Evolutionary conservation across 2,888 invertebrate genomes (phyloP).

Genomic region (Ganaspis brasiliensis): DNA sequence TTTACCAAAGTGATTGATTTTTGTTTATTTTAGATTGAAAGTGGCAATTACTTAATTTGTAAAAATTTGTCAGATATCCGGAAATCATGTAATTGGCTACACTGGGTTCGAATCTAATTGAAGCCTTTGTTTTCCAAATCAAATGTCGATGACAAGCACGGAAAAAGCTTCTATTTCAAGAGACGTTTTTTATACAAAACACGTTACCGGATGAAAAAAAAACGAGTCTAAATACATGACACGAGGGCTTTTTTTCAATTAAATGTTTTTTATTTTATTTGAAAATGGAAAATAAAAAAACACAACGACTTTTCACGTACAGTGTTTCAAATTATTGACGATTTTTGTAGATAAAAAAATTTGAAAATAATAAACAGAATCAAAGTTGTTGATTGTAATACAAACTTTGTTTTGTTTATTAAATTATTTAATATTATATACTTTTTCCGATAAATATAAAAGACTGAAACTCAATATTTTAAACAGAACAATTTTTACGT

Average conservation of each 20-base stretch:
- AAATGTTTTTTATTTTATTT: not conserved
- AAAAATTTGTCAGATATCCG: not conserved
- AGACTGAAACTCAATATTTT: no score
- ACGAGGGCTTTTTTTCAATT: constrained; percentile 12
- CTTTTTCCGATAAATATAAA: no score
- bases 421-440: no score
- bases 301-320: not conserved
- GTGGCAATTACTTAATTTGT: not conserved
- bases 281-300: not conserved
- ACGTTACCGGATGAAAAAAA: not conserved
- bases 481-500: no score
- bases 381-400: no score
- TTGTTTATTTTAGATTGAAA: no score
- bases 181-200: constrained; percentile 4
- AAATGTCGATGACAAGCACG: constrained; percentile 11
- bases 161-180: constrained; percentile 18
- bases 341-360: no score
- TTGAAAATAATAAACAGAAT: no score
- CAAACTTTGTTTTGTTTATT: no score
- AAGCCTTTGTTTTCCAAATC: constrained; percentile 8
- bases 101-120: not conserved
- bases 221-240: constrained; percentile 3
- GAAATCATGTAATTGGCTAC: constrained; percentile 18
- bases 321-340: not conserved
- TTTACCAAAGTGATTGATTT: not conserved